Evolutionary conservation across 2,888 invertebrate genomes (phyloP).

Genomic region (Pheosia tremula): DNA sequence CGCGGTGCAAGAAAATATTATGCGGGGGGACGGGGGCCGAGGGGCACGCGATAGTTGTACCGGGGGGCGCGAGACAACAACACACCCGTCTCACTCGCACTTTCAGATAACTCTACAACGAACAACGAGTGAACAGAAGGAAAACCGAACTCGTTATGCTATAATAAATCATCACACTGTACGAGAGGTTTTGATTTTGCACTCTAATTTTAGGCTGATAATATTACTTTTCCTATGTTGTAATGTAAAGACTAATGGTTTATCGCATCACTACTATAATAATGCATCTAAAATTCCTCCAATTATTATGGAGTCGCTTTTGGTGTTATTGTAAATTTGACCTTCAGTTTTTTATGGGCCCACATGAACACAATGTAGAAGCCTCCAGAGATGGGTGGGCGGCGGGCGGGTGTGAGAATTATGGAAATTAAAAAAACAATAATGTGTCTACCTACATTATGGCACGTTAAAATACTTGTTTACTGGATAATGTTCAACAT

Average conservation of each 20-base stretch:
- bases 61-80: slow-evolving; percentile 46
- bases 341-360: slow-evolving; percentile 48
- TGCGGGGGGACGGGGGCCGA: slow-evolving; percentile 52
- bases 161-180: not conserved
- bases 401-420: slow-evolving; percentile 15
- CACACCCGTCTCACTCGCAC: slow-evolving; percentile 41
- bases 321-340: slow-evolving; percentile 56
- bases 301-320: slow-evolving; percentile 55
- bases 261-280: slow-evolving; percentile 26
- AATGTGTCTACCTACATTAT: slow-evolving; percentile 10
- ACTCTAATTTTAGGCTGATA: not conserved
- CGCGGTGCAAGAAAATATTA: slow-evolving; percentile 68
- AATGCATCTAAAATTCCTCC: slow-evolving; percentile 71
- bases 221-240: not conserved
- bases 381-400: slow-evolving; percentile 18
- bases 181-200: not conserved
- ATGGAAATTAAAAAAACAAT: slow-evolving; percentile 22
- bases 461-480: not conserved
- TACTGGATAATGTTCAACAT: no score
- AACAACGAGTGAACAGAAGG: slow-evolving; percentile 43
- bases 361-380: slow-evolving; percentile 26
- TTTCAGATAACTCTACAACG: slow-evolving; percentile 57
- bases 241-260: not conserved
- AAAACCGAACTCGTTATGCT: not conserved
- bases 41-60: slow-evolving; percentile 31